A percentile compares a stretch with the other conserved stretches of the same genome.
These are phyloP conservation scores for Chaetops frenatus DNA, from an alignment of 2,113 vertebrate genomes.

Conservation along the genomic window DNA sequence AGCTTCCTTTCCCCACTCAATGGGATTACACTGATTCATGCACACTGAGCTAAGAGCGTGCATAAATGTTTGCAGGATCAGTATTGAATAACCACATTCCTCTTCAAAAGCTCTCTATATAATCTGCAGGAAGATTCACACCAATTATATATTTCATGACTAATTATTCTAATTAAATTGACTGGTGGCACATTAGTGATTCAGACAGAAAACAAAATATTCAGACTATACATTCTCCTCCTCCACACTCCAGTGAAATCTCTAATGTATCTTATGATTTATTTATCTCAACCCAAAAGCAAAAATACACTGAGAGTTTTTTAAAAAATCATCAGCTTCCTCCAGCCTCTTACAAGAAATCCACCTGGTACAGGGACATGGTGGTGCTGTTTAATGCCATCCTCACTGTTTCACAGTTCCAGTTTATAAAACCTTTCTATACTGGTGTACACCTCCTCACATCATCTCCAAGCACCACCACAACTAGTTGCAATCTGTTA, in stretches of 20 bases:
- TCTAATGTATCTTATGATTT: not conserved
- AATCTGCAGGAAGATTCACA: conserved; percentile 5
- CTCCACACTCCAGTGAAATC: conserved; percentile 5
- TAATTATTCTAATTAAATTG: conserved; percentile 62
- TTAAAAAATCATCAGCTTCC: not conserved
- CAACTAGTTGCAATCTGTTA: not conserved
- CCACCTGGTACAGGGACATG: not conserved
- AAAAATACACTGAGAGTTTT: not conserved
- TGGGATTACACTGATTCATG: not conserved
- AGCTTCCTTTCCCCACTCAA: not conserved
- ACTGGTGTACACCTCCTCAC: not conserved
- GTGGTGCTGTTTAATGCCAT: not conserved
- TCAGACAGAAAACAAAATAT: conserved; percentile 55
- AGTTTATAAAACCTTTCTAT: not conserved
- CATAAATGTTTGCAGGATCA: conserved; percentile 26
- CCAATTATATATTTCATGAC: conserved; percentile 40
- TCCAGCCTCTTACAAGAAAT: not conserved
- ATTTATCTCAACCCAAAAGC: not conserved
- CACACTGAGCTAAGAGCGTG: not conserved
- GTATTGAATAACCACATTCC: conserved; percentile 9
- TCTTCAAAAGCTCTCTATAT: conserved; percentile 20
- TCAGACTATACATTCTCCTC: conserved; percentile 40
- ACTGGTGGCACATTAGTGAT: conserved; percentile 39
- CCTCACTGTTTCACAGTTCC: not conserved
- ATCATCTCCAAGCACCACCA: not conserved